phyloP scores from a whole-genome alignment of 64 coral and sea anemone species.

The Acropora yongei region DNA sequence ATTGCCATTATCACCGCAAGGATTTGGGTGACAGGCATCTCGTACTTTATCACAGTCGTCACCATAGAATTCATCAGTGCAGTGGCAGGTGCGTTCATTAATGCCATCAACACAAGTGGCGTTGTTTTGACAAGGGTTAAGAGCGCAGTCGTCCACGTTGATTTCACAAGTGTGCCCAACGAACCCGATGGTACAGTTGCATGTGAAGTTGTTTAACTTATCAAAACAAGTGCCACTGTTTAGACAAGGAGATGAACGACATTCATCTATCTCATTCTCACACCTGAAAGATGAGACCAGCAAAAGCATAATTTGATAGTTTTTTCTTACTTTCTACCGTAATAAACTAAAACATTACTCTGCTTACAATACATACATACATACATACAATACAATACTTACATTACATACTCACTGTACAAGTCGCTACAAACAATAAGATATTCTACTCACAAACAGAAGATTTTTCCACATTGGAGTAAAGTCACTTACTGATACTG shows the following conservation, averaged over 20 bases:
- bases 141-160: not conserved
- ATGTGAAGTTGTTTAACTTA: conserved; percentile 9
- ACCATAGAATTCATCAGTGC: conserved; percentile 4
- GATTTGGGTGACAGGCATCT: not conserved
- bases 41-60: not conserved
- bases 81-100: not conserved
- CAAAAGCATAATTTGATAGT: too few species aligned
- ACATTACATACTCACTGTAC: too few species aligned
- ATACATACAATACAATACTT: too few species aligned
- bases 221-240: conserved; percentile 17
- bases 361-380: too few species aligned
- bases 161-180: conserved; percentile 1
- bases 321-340: too few species aligned
- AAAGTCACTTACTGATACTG: too few species aligned
- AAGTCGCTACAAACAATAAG: too few species aligned
- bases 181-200: not conserved
- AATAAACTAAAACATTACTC: too few species aligned
- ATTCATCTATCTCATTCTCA: conserved; percentile 10
- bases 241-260: not conserved
- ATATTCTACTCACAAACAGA: too few species aligned
- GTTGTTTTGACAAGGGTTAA: conserved; percentile 11
- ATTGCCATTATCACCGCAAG: not conserved
- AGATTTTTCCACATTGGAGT: too few species aligned
- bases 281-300: not conserved
- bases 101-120: conserved; percentile 17